These are phyloP conservation scores for Tanypteryx hageni DNA, from an alignment of 2,888 invertebrate species.

Conservation along the genomic window DNA sequence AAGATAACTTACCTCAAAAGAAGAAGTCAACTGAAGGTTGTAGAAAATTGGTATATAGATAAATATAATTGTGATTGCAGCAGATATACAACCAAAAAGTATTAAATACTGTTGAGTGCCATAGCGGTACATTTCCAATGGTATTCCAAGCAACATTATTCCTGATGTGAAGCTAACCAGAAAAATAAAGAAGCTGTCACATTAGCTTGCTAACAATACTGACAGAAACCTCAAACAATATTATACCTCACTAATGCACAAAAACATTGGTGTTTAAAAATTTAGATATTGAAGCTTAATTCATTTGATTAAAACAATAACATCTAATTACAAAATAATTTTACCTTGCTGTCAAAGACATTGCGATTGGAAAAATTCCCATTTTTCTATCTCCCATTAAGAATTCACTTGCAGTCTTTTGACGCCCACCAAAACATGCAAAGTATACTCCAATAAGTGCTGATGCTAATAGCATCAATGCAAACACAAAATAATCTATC, in stretches of 20 bases:
- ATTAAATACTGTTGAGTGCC: conserved; percentile 87
- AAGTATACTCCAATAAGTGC: conserved; percentile 89
- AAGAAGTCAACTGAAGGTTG: conserved; percentile 85
- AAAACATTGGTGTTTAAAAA: too few relatives aligned
- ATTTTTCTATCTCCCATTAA: conserved; percentile 89
- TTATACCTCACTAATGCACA: too few relatives aligned
- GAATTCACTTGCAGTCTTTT: conserved; percentile 80
- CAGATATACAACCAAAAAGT: conserved; percentile 80
- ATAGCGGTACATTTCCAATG: conserved; percentile 88
- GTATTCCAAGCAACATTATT: conserved; percentile 86
- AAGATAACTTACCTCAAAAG: conserved; percentile 82
- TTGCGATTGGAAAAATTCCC: conserved; percentile 88
- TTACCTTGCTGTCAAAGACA: conserved; percentile 91
- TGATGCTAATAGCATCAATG: conserved; percentile 85
- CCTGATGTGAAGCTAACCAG: conserved; percentile 83
- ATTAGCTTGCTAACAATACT: too few relatives aligned
- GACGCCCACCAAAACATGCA: conserved; percentile 81
- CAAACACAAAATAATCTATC: conserved; percentile 86
- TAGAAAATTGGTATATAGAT: conserved; percentile 87
- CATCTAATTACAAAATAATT: conserved; percentile 62
- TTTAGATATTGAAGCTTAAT: too few relatives aligned
- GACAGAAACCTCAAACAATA: too few relatives aligned
- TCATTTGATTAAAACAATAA: too few relatives aligned
- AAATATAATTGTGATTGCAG: conserved; percentile 83
- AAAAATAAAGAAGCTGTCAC: neutral